phyloP scores from a whole-genome alignment of 1,140 invertebrate genomes.

The Trichonephila clavata region DNA sequence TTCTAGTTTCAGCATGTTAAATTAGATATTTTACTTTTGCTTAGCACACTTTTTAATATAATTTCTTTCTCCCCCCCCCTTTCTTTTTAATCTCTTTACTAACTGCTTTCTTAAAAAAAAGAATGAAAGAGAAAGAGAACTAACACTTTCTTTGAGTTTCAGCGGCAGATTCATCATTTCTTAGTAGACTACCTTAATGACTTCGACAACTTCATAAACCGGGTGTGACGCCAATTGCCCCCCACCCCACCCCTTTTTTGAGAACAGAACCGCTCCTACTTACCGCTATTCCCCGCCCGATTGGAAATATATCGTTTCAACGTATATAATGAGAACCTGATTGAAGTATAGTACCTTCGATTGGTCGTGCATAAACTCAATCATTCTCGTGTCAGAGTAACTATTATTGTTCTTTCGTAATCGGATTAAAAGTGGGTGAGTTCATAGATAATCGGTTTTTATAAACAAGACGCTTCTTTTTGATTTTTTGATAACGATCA shows the following conservation, averaged over 20 bases:
- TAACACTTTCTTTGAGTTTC: constrained; percentile 3
- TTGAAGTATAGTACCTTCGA: neutral
- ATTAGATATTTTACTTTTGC: neutral
- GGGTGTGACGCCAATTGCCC: neutral
- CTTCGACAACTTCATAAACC: constrained; percentile 26
- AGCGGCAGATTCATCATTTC: constrained; percentile 12
- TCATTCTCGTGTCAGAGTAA: constrained; percentile 20
- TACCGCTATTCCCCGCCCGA: neutral
- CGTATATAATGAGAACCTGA: constrained; percentile 20
- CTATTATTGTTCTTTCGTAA: neutral
- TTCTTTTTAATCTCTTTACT: neutral
- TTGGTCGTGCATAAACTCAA: constrained; percentile 30
- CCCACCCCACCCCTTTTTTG: neutral
- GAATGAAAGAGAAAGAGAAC: neutral
- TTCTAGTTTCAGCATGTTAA: no score
- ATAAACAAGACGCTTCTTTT: constrained; percentile 29
- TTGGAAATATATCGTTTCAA: constrained; percentile 10
- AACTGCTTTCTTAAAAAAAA: neutral
- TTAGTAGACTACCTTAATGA: neutral
- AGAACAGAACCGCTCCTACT: constrained; percentile 1
- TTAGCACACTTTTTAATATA: neutral
- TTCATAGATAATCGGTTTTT: neutral
- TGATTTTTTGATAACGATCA: constrained; percentile 13
- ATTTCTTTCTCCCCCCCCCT: neutral
- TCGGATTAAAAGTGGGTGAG: constrained; percentile 24